Percentiles rank a stretch among this genome's conserved stretches.
These are phyloP conservation scores for Aurelia sp. DNA, from an alignment of 30 jellyfish, hydroid and myxozoan species.

Conservation along the genomic window DNA sequence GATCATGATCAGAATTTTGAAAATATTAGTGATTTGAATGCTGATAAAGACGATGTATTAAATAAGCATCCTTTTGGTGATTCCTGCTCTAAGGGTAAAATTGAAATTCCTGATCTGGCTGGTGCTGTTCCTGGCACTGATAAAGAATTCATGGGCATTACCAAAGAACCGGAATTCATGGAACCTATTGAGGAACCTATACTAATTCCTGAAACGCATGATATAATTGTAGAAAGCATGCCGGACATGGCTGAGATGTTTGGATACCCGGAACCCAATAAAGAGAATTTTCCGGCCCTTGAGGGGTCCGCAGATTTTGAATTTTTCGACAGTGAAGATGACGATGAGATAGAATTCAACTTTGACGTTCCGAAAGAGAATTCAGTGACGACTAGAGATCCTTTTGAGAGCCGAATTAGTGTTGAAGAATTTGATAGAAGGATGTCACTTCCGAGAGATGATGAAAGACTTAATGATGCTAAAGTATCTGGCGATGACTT, in stretches of 20 bases:
- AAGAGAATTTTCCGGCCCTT: not conserved
- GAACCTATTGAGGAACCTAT: not conserved
- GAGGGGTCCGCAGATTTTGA: not conserved
- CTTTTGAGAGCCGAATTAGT: not conserved
- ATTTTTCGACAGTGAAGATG: not conserved
- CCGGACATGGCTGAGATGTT: not conserved
- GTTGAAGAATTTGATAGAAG: slow-evolving; percentile 2
- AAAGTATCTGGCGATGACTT: not conserved
- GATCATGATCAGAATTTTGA: no score
- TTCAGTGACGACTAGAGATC: not conserved
- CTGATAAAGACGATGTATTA: no score
- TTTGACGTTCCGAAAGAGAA: not conserved
- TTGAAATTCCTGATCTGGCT: not conserved
- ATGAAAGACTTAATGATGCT: not conserved
- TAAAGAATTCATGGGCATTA: no score
- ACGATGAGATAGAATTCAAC: slow-evolving; percentile 6
- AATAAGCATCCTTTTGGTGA: no score
- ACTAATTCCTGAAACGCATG: not conserved
- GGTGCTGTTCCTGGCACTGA: not conserved
- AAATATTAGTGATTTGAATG: no score
- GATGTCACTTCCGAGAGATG: not conserved
- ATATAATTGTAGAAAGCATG: not conserved
- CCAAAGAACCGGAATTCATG: not conserved
- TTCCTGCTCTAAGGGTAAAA: no score
- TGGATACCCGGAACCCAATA: not conserved